These are phyloP conservation scores for Stichopus horrens DNA, from an alignment of 53 echinoderm and acorn worm species.

Conservation along the genomic window DNA sequence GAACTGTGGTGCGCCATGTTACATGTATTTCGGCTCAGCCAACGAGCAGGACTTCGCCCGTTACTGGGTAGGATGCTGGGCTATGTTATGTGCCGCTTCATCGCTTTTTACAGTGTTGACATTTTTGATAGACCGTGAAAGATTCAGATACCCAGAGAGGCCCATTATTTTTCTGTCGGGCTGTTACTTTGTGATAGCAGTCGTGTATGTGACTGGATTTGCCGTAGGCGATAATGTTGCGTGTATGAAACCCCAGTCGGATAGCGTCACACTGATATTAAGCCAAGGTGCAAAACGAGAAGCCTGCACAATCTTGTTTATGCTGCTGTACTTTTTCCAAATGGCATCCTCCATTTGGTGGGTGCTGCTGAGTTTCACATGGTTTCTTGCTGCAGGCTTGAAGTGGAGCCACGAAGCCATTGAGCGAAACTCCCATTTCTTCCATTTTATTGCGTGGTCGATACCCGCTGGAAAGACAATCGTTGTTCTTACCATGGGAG, in stretches of 20 bases:
- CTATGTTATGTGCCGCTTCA: slow-evolving; percentile 89
- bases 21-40: slow-evolving; percentile 75
- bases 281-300: slow-evolving; percentile 85
- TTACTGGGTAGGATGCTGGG: slow-evolving; percentile 98
- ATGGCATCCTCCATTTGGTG: slow-evolving; percentile 99
- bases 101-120: slow-evolving; percentile 94
- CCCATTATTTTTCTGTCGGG: slow-evolving; percentile 98
- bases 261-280: slow-evolving; percentile 50
- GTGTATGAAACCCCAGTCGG: slow-evolving; percentile 65
- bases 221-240: slow-evolving; percentile 77
- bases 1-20: slow-evolving; percentile 93
- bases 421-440: slow-evolving; percentile 96
- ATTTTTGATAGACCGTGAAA: slow-evolving; percentile 87
- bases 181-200: slow-evolving; percentile 92
- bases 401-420: slow-evolving; percentile 99
- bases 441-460: slow-evolving; percentile 98
- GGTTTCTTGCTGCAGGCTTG: slow-evolving; percentile 97
- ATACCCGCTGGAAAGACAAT: slow-evolving; percentile 96
- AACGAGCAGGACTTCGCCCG: slow-evolving; percentile 90
- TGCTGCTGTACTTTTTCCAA: slow-evolving; percentile 95
- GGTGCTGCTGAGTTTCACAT: slow-evolving; percentile 96
- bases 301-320: slow-evolving; percentile 90
- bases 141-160: slow-evolving; percentile 94
- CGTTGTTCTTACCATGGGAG: slow-evolving; percentile 79
- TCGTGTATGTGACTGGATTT: slow-evolving; percentile 94